Conservation (phyloP, 2,888 invertebrate genomes). For the Melipona bicolor region DNA sequence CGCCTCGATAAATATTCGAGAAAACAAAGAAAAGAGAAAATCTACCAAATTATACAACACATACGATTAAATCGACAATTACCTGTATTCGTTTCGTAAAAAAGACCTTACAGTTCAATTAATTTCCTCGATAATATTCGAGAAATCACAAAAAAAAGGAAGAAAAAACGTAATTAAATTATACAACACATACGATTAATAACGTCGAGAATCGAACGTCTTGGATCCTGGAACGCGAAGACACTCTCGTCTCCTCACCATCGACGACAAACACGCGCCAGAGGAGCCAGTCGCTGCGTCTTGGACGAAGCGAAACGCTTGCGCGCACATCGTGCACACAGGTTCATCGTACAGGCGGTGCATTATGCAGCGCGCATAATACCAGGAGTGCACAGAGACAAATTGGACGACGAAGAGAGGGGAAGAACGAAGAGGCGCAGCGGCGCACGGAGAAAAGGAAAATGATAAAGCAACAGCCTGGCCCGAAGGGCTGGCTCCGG, state of each 20-base stretch:
- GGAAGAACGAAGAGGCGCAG: neutral
- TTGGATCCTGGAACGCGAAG: neutral
- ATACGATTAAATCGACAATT: no score
- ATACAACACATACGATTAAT: no score
- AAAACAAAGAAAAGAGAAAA: no score
- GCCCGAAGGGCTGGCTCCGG: neutral
- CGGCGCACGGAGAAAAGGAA: slow-evolving; percentile 34
- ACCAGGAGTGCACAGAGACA: slow-evolving; percentile 20
- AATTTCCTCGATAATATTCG: no score
- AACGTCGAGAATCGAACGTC: no score
- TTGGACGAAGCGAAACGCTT: slow-evolving; percentile 5
- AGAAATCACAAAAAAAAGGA: no score
- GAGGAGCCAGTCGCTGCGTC: neutral
- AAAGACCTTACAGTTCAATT: no score
- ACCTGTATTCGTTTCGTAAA: no score
- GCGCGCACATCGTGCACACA: neutral
- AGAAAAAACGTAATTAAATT: no score
- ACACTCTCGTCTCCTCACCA: slow-evolving; percentile 4
- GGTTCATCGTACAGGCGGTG: neutral
- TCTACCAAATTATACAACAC: no score
- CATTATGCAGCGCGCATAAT: slow-evolving; percentile 47
- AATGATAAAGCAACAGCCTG: slow-evolving; percentile 49
- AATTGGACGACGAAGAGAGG: slow-evolving; percentile 36
- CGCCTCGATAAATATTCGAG: no score
- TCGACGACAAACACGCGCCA: slow-evolving; percentile 12